Percentiles rank a stretch among this genome's conserved stretches.
Conservation (phyloP, 2,888 invertebrate genomes). For the Ornithoptera alexandrae region DNA sequence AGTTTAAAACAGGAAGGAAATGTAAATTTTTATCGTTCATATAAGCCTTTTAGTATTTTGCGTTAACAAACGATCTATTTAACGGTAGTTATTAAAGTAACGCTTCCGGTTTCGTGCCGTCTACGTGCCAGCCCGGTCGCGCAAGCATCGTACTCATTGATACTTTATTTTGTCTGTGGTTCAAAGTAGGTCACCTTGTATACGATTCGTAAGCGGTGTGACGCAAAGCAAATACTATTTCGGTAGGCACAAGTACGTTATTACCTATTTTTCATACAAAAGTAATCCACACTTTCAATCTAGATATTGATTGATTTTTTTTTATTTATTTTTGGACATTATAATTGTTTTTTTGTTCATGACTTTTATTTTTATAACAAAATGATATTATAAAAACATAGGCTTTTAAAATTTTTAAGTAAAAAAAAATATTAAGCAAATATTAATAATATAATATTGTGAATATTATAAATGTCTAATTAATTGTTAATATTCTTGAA, state of each 20-base stretch:
- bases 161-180: conserved; percentile 32
- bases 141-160: conserved; percentile 35
- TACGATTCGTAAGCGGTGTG: conserved; percentile 17
- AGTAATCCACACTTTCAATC: neutral
- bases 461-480: too few species aligned
- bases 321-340: too few species aligned
- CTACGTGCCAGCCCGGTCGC: conserved; percentile 54
- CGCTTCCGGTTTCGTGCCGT: conserved; percentile 52
- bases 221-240: conserved; percentile 13
- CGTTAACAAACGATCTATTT: conserved; percentile 20
- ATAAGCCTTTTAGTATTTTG: neutral
- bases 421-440: too few species aligned
- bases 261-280: neutral
- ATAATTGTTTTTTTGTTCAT: too few species aligned
- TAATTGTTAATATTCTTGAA: neutral
- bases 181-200: conserved; percentile 26
- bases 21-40: neutral
- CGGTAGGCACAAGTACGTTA: neutral
- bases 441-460: too few species aligned
- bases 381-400: too few species aligned
- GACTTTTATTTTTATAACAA: too few species aligned
- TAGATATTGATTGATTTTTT: too few species aligned
- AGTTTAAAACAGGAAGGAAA: neutral
- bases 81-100: conserved; percentile 31
- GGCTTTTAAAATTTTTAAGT: too few species aligned